phyloP scores from a whole-genome alignment of 1,140 invertebrate genomes.

The Drosophila santomea region DNA sequence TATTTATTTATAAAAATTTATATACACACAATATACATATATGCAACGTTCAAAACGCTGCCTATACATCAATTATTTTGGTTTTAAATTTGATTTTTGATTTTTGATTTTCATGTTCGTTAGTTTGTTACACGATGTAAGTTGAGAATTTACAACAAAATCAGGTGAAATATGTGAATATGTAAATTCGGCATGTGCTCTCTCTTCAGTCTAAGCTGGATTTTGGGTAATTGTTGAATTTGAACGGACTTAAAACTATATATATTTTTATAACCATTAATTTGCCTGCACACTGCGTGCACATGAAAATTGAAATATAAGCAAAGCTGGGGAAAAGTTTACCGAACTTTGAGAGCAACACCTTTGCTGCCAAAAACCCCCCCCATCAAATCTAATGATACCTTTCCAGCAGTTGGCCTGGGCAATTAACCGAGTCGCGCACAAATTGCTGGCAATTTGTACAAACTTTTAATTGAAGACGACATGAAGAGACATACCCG shows the following conservation, averaged over 20 bases:
- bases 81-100: conserved; percentile 61
- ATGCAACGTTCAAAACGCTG: conserved; percentile 36
- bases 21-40: conserved; percentile 10
- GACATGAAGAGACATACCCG: conserved; percentile 60
- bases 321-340: conserved; percentile 5
- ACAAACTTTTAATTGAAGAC: conserved; percentile 80
- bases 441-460: conserved; percentile 70
- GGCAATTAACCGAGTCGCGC: conserved; percentile 70
- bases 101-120: conserved; percentile 53
- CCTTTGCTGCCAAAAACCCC: background rate
- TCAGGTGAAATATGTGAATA: conserved; percentile 59
- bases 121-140: conserved; percentile 67
- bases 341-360: conserved; percentile 15
- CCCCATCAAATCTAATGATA: conserved; percentile 27
- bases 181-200: conserved; percentile 38
- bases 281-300: conserved; percentile 4
- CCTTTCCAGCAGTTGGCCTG: conserved; percentile 47
- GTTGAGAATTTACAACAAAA: conserved; percentile 69
- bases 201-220: background rate
- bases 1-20: conserved; percentile 49
- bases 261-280: conserved; percentile 25
- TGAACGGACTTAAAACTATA: background rate
- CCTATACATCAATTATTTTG: conserved; percentile 48
- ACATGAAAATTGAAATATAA: conserved; percentile 36
- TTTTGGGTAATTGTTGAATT: conserved; percentile 19